Conservation (phyloP, 2,113 vertebrate genomes). For the Dendrocopos noguchii region DNA sequence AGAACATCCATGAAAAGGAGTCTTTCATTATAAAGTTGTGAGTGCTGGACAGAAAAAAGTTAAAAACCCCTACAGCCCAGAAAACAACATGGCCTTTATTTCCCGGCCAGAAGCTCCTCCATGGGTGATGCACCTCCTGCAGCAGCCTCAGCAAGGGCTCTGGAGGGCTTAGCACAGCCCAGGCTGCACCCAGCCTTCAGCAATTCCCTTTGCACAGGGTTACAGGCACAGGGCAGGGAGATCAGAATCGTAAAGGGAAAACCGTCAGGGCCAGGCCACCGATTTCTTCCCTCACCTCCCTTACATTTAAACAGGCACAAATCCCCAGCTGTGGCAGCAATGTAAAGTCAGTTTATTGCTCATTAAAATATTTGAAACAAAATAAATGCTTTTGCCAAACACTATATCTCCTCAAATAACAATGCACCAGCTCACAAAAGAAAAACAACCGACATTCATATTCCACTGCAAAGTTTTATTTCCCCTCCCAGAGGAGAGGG, state of each 20-base stretch:
- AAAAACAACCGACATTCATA: slow-evolving; percentile 59
- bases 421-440: slow-evolving; percentile 49
- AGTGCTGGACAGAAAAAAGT: neutral
- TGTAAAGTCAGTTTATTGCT: slow-evolving; percentile 59
- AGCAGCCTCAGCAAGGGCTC: neutral
- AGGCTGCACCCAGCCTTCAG: neutral
- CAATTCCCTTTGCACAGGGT: neutral
- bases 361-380: slow-evolving; percentile 71
- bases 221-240: neutral
- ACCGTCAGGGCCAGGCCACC: neutral
- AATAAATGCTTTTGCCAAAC: slow-evolving; percentile 70
- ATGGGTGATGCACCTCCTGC: rapidly evolving
- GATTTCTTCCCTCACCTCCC: slow-evolving; percentile 17
- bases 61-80: neutral
- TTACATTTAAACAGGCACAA: slow-evolving; percentile 43
- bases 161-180: neutral
- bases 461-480: slow-evolving; percentile 73
- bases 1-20: neutral
- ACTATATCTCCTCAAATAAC: slow-evolving; percentile 67
- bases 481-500: slow-evolving; percentile 56
- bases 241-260: neutral
- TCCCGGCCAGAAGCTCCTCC: neutral
- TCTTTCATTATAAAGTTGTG: neutral
- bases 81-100: neutral
- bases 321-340: slow-evolving; percentile 34